Percentiles rank a stretch among this genome's conserved stretches.
phyloP scores from a whole-genome alignment of 1,140 invertebrate genomes.

The Rhyacophila brunnea region DNA sequence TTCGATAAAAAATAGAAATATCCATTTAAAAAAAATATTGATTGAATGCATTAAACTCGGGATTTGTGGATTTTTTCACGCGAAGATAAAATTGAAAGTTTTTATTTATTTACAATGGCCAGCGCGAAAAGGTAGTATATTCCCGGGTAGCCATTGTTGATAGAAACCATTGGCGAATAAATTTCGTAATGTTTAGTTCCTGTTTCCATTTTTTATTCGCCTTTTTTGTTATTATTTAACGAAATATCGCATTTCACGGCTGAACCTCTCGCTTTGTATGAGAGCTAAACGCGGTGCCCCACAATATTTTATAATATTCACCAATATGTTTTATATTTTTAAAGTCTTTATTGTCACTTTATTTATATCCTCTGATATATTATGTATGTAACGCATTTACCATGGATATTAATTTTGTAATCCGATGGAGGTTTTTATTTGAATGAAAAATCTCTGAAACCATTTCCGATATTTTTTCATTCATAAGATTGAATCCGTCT shows the following conservation, averaged over 20 bases:
- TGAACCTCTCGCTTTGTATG: not conserved
- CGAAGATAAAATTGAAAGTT: not conserved
- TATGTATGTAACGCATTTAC: too few species aligned
- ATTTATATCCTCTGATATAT: too few species aligned
- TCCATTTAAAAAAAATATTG: slow-evolving; percentile 7
- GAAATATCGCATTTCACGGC: slow-evolving; percentile 15
- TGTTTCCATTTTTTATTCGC: slow-evolving; percentile 7
- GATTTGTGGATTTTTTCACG: slow-evolving; percentile 6
- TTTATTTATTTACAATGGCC: slow-evolving; percentile 4
- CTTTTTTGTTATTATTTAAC: slow-evolving; percentile 4
- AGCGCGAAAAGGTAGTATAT: slow-evolving; percentile 1
- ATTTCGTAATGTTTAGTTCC: slow-evolving; percentile 2
- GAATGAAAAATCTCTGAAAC: too few species aligned
- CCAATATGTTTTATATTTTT: too few species aligned
- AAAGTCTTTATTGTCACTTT: too few species aligned
- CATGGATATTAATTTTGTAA: too few species aligned
- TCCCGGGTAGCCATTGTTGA: not conserved
- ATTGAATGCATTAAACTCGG: slow-evolving; percentile 11
- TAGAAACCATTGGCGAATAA: not conserved
- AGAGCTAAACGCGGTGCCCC: too few species aligned
- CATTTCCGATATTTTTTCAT: too few species aligned
- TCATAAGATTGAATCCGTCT: too few species aligned
- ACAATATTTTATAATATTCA: too few species aligned
- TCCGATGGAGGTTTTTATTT: too few species aligned
- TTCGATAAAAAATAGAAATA: not conserved